These are phyloP conservation scores for Heteromurus nitidus DNA, from an alignment of 2,888 invertebrate genomes.

Conservation along the genomic window DNA sequence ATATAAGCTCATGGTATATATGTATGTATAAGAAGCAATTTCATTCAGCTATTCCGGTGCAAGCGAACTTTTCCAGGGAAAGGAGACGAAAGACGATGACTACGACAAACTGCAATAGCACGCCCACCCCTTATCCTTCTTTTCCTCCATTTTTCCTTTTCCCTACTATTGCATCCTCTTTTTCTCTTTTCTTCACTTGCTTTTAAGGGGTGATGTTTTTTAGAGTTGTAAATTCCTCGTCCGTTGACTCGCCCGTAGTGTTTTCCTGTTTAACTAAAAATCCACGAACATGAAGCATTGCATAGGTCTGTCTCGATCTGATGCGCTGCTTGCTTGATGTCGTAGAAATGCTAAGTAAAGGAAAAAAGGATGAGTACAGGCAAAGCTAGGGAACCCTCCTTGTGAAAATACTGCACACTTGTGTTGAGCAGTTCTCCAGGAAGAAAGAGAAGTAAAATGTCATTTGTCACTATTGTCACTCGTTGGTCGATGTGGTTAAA, in stretches of 20 bases:
- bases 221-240: constrained; percentile 29
- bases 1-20: constrained; percentile 4
- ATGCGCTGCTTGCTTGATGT: constrained; percentile 15
- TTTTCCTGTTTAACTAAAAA: constrained; percentile 30
- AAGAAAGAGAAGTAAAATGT: constrained; percentile 43
- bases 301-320: neutral
- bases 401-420: neutral
- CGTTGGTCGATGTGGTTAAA: constrained; percentile 44
- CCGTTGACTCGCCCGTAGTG: constrained; percentile 34
- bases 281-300: neutral
- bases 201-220: constrained; percentile 43
- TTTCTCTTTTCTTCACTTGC: constrained; percentile 31
- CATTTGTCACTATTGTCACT: constrained; percentile 59
- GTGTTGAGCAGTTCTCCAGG: no score
- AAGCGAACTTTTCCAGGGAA: constrained; percentile 48
- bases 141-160: constrained; percentile 57
- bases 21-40: neutral
- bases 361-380: constrained; percentile 14
- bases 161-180: constrained; percentile 32
- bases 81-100: constrained; percentile 58
- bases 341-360: constrained; percentile 30
- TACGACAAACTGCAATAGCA: constrained; percentile 67
- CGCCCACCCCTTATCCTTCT: constrained; percentile 66
- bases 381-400: neutral
- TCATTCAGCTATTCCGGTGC: constrained; percentile 40